These are phyloP conservation scores for Cinclus mexicanus DNA, from an alignment of 2,113 vertebrate genomes.

Conservation along the genomic window DNA sequence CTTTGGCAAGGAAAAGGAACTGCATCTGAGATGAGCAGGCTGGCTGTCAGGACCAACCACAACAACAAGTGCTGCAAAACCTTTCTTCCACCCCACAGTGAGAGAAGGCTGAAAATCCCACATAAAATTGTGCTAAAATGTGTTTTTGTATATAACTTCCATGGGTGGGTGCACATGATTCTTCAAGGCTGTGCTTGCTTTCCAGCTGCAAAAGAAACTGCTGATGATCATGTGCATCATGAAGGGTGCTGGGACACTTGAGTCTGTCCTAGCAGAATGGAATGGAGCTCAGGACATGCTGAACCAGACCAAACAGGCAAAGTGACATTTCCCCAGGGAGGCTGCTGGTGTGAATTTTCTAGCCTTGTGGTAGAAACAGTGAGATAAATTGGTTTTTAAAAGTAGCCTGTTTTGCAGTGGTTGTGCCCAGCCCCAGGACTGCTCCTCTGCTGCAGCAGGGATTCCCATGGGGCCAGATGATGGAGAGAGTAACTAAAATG, in stretches of 20 bases:
- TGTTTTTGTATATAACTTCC: rapidly evolving
- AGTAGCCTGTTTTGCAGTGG: background rate
- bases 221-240: rapidly evolving
- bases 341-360: background rate
- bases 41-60: background rate
- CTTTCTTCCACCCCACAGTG: background rate
- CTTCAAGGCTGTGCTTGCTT: background rate
- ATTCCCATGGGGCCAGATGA: background rate
- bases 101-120: background rate
- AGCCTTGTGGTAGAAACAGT: rapidly evolving
- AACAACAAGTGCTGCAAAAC: background rate
- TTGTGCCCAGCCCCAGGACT: background rate
- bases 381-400: background rate
- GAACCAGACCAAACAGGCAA: background rate
- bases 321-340: background rate
- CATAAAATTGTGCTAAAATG: rapidly evolving
- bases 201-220: background rate
- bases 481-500: background rate
- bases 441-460: background rate
- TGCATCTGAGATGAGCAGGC: background rate
- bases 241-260: background rate
- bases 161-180: rapidly evolving
- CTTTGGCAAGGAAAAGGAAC: background rate
- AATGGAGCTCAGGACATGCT: background rate
- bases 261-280: background rate